A percentile compares a stretch with the other conserved stretches of the same genome.
These are phyloP conservation scores for Seira ritae DNA, from an alignment of 2,888 invertebrate genomes.

Conservation along the genomic window DNA sequence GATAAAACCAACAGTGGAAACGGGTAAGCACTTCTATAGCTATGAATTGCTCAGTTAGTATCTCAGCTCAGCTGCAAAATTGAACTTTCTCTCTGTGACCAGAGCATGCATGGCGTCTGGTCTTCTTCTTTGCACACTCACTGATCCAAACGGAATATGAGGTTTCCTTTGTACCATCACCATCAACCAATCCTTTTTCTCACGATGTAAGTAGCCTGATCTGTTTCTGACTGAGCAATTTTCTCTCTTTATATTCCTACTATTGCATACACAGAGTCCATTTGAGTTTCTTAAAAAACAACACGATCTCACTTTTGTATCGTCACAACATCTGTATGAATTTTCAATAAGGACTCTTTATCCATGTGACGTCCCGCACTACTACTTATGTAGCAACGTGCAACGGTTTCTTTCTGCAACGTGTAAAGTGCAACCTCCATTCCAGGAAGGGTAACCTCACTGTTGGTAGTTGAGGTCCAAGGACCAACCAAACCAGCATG, in stretches of 20 bases:
- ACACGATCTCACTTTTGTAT: neutral
- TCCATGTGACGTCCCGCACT: neutral
- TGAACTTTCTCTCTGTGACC: slow-evolving; percentile 20
- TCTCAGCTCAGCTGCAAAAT: slow-evolving; percentile 15
- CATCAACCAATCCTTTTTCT: neutral
- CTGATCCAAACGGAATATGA: slow-evolving; percentile 32
- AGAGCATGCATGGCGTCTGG: slow-evolving; percentile 1
- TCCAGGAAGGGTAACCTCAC: neutral
- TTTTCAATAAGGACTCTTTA: slow-evolving; percentile 31
- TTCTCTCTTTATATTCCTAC: neutral
- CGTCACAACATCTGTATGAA: slow-evolving; percentile 32
- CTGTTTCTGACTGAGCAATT: neutral
- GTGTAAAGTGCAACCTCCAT: slow-evolving; percentile 15
- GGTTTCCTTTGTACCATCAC: slow-evolving; percentile 25
- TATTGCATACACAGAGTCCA: slow-evolving; percentile 6
- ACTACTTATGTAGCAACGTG: too few species aligned
- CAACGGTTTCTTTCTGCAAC: too few species aligned
- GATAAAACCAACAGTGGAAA: neutral
- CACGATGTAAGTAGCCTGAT: neutral
- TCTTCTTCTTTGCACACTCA: slow-evolving; percentile 15
- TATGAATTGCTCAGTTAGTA: neutral
- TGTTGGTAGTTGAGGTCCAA: too few species aligned
- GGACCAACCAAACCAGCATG: neutral
- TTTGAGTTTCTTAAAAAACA: neutral
- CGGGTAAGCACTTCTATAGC: too few species aligned